Evolutionary conservation across 1,140 invertebrate genomes (phyloP), one percentile per base, ranked within the genome.

Genomic region (Armadillidium nasatum): DNA sequence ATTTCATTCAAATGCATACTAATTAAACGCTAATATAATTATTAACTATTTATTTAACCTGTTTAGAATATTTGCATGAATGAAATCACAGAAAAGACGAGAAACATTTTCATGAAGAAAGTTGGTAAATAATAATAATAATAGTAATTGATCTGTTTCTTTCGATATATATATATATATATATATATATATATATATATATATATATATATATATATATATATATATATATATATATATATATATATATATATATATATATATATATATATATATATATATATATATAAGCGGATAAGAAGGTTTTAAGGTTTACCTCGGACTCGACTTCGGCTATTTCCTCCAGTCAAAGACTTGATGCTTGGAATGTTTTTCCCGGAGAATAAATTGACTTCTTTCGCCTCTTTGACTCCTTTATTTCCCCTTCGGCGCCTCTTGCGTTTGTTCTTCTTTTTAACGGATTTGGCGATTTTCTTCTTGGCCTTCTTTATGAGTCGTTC

Each of bases 181-280:
- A 68, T 68, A 23, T 68, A 68, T 68, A 68, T 68, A 68, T 68
- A 68, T 15, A 15, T 10, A 15, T 68, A 68, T 68, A 68, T 68
- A 68, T 68, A 68, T 68, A 68, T 68, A 68, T 68, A 68, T 68
- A 68, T 68, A 68, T 68, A 68, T 68, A 68, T 68, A 68, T 68
- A 68, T 68, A 68, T 68, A 68, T 68, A 68, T 68, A 68, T 68
- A 68, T 68, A 68, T 68, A 68, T 68, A 68, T 68, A 15, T 68
- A 68, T 68, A 68, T 68, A 68, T 68, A 68, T 68, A 68, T 68
- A 68, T 68, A 68, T 15, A 33, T 33, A 33, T 33, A 33, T 33
- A 33, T 11, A 9, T 68, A 15, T 68, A 68, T 68, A 68, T 68
- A 68, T 68, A 68, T 15, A 9, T 68, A 15, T 68, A 68, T 68